These are phyloP conservation scores for Saccostrea glomerata DNA, from an alignment of 1,140 invertebrate genomes.

Conservation along the genomic window DNA sequence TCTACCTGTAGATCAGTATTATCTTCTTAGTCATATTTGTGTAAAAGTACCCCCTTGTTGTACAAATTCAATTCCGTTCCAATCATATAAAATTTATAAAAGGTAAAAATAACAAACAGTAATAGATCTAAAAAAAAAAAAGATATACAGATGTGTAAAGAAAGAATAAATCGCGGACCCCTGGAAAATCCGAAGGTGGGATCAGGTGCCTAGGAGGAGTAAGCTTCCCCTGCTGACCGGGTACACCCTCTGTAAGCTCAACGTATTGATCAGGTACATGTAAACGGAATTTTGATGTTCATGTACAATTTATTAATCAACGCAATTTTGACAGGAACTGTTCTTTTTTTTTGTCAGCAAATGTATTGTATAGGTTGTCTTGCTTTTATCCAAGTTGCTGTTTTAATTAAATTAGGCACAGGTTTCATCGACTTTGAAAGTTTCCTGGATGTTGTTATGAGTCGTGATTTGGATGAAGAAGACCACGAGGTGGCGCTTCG, in stretches of 20 bases:
- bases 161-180: neutral
- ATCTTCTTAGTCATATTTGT: too few species aligned
- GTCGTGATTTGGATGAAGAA: conserved; percentile 67
- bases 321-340: too few species aligned
- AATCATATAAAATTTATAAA: neutral
- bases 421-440: conserved; percentile 74
- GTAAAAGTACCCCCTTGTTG: too few species aligned
- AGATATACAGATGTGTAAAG: neutral
- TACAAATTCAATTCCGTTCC: too few species aligned
- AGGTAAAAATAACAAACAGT: neutral
- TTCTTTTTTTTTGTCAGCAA: too few species aligned
- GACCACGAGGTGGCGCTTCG: conserved; percentile 87
- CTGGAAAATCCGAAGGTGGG: neutral
- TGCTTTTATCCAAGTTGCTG: too few species aligned
- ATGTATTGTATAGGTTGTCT: too few species aligned
- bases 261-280: neutral
- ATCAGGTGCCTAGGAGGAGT: neutral
- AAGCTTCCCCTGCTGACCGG: neutral
- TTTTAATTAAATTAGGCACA: conserved; percentile 56
- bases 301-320: too few species aligned
- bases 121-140: neutral
- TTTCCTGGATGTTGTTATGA: conserved; percentile 72
- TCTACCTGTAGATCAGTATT: too few species aligned
- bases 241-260: neutral
- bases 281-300: neutral